phyloP scores from a whole-genome alignment of 2,113 vertebrate species.

The Galemys pyrenaicus region DNA sequence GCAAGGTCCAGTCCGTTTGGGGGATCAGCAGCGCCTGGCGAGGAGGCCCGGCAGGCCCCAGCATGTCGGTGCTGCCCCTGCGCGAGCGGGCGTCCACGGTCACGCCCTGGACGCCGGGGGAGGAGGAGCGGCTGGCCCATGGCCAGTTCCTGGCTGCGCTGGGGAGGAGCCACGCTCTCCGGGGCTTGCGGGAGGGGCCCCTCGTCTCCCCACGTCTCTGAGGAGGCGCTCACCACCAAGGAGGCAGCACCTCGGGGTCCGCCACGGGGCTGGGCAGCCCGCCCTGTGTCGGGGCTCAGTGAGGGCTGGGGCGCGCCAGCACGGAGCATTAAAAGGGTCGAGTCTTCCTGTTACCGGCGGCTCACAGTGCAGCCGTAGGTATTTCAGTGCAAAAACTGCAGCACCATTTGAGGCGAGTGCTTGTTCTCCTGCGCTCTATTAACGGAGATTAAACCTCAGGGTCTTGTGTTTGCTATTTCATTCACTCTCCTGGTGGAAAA shows the following conservation, averaged over 20 bases:
- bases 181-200: not conserved
- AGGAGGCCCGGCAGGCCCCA: not conserved
- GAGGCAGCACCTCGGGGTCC: not conserved
- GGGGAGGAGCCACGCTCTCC: not conserved
- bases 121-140: no score
- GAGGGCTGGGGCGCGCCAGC: slow-evolving; percentile 65
- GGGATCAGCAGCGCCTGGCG: not conserved
- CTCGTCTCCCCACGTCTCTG: not conserved
- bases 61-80: not conserved
- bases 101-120: not conserved
- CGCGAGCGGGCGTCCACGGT: not conserved
- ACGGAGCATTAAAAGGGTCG: slow-evolving; percentile 76
- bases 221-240: not conserved
- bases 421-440: slow-evolving; percentile 81
- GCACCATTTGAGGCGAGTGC: slow-evolving; percentile 60
- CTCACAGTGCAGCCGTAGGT: slow-evolving; percentile 51
- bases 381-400: slow-evolving; percentile 66
- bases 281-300: slow-evolving; percentile 29
- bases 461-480: slow-evolving; percentile 75
- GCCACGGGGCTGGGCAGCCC: slow-evolving; percentile 23
- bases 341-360: slow-evolving; percentile 55
- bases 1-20: not conserved
- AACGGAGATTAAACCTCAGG: slow-evolving; percentile 72
- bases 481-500: slow-evolving; percentile 73
- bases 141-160: no score